A percentile compares a stretch with the other conserved stretches of the same genome.
These are phyloP conservation scores for Danaus melanippus DNA, from an alignment of 1,140 invertebrate genomes.

Conservation along the genomic window DNA sequence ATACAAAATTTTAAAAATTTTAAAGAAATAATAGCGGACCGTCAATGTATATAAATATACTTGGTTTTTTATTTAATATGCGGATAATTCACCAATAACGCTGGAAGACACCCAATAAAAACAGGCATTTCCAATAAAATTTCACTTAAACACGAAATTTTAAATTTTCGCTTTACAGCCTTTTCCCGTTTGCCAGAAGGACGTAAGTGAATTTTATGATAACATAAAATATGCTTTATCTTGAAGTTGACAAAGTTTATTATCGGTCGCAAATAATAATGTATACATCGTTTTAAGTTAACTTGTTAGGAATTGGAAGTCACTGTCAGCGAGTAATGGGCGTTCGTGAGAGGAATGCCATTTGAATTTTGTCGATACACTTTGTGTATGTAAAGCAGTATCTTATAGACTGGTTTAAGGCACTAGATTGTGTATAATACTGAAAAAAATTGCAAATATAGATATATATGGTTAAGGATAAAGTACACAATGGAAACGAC, in stretches of 20 bases:
- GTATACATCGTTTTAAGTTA: constrained; percentile 18
- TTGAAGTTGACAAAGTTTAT: constrained; percentile 9
- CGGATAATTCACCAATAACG: no score
- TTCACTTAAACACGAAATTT: constrained; percentile 68
- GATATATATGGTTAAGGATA: no score
- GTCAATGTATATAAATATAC: no score
- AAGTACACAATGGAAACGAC: no score
- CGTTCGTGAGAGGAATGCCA: constrained; percentile 55
- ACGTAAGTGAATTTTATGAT: constrained; percentile 6
- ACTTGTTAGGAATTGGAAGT: constrained; percentile 57
- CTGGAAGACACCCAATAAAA: constrained; percentile 49
- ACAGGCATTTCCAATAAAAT: constrained; percentile 58
- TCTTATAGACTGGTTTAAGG: constrained; percentile 11
- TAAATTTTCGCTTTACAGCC: constrained; percentile 58
- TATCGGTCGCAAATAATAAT: constrained; percentile 14
- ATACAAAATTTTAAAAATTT: no score
- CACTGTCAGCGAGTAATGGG: constrained; percentile 63
- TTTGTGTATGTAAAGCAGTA: constrained; percentile 19
- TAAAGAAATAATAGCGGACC: no score
- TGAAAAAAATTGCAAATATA: no score
- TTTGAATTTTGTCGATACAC: constrained; percentile 51
- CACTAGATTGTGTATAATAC: no score
- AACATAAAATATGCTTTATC: constrained; percentile 16
- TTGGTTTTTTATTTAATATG: no score
- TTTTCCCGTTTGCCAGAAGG: constrained; percentile 20